phyloP scores from a whole-genome alignment of 2,888 invertebrate species.

The Lasioglossum vierecki region DNA sequence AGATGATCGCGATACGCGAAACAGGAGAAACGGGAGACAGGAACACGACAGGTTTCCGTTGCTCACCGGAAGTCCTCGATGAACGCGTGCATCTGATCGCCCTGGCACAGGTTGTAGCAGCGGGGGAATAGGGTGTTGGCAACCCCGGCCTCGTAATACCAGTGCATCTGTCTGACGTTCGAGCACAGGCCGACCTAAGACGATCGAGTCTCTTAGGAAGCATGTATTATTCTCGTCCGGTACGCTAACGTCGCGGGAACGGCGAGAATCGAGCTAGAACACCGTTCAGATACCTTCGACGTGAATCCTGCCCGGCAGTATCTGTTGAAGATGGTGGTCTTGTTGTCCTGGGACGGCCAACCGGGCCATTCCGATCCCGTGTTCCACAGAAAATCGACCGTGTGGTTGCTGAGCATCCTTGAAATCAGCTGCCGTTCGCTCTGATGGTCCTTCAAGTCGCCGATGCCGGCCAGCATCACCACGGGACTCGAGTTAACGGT shows the following conservation, averaged over 20 bases:
- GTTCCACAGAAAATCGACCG: conserved; percentile 96
- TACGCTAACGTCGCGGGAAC: background rate
- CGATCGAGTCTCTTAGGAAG: conserved; percentile 60
- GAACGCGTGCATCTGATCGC: conserved; percentile 93
- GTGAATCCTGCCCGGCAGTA: conserved; percentile 95
- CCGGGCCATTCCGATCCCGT: conserved; percentile 93
- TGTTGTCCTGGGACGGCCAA: conserved; percentile 86
- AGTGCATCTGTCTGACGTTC: conserved; percentile 92
- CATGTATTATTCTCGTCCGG: conserved; percentile 40
- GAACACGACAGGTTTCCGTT: background rate
- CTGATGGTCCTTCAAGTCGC: conserved; percentile 77
- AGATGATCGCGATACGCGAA: background rate
- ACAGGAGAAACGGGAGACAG: background rate
- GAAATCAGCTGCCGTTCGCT: conserved; percentile 85
- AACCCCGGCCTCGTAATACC: conserved; percentile 93
- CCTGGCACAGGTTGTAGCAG: conserved; percentile 93
- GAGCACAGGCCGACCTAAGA: conserved; percentile 88
- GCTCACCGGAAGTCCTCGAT: conserved; percentile 92
- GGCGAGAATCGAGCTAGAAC: background rate
- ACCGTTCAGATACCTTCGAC: conserved; percentile 89
- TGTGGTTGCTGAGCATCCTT: conserved; percentile 91
- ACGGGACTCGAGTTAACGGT: conserved; percentile 78
- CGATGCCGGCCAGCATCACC: conserved; percentile 77
- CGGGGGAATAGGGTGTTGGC: conserved; percentile 93
- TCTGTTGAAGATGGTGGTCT: conserved; percentile 90